Evolutionary conservation across 2,888 invertebrate species (phyloP), one percentile per base, ranked within the genome.

Genomic region (Bedellia somnulentella): DNA sequence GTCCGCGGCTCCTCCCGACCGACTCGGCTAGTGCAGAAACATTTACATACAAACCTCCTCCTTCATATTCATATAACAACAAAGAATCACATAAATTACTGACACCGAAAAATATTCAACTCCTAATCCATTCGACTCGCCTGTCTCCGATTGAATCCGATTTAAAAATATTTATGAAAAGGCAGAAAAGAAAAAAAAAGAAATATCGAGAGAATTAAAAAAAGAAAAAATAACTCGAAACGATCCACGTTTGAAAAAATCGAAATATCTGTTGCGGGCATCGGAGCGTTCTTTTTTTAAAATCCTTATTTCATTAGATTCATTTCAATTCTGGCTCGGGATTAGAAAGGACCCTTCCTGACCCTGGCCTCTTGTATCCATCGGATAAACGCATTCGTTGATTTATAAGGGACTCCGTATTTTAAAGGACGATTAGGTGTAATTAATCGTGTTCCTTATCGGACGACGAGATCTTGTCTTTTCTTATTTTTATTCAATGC

Each of bases 141-240:
- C 48, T 64, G 71, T 71, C 73, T 57, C 71, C 67, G 62, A 39
- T 51, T 59, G 70, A 66, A 67, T 68, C 67, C 66, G 70, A 71
- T 73, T 73, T 66, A 67, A 68, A 71, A 73, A 73, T 73, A 73
- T 71, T 70, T 71, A 70, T 71, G 70, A 70, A 67, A 68, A 67
- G 68, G 56, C 59, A 61, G 61, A 57, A 59, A 52, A 43, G 39
- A 37, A 44, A 49, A 32, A 57, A 53, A 57, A 50, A 52, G 45
- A 45, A 45, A 46, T 47, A 48, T 57, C 57, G 56, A 63, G 56
- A 58, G 62, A 64, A 62, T 63, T 64, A 70, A 37, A 68, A 61
- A 50, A 64, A 59, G 47, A 56, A 27, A 27, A 54, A 57, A 52
- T 56, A 52, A 50, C 49, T 52, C 61, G 58, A 60, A 18, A 9